phyloP scores from a whole-genome alignment of 2,888 invertebrate genomes.

The Campoplex capitator region DNA sequence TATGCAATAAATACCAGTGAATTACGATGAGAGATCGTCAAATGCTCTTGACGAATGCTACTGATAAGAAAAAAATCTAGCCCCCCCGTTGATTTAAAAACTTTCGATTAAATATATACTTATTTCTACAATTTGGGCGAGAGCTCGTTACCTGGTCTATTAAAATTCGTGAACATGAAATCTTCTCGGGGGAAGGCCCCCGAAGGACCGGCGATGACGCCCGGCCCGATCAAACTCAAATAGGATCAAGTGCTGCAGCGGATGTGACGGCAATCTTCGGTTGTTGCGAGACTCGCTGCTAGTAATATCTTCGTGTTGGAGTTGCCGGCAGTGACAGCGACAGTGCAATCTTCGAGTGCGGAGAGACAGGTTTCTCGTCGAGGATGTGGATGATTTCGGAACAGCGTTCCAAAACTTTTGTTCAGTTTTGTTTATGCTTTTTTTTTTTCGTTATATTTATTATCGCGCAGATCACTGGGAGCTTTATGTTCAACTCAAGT shows the following conservation, averaged over 20 bases:
- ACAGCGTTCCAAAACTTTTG: background rate
- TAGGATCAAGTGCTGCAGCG: constrained; percentile 9
- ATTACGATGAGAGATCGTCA: background rate
- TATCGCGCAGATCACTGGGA: background rate
- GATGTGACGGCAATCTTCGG: constrained; percentile 55
- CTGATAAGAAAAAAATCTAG: constrained; percentile 45
- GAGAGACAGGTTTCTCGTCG: constrained; percentile 8
- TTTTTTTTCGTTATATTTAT: background rate
- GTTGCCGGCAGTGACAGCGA: background rate
- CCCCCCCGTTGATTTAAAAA: constrained; percentile 29
- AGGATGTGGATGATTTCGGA: background rate
- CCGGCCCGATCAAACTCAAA: constrained; percentile 73
- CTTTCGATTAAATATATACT: background rate
- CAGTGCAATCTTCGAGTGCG: constrained; percentile 34
- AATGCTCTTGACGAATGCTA: constrained; percentile 1
- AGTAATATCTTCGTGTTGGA: constrained; percentile 17
- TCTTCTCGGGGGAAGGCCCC: constrained; percentile 85
- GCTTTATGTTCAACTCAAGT: background rate
- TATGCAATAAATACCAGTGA: background rate
- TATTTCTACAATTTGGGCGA: constrained; percentile 83
- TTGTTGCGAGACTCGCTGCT: constrained; percentile 10
- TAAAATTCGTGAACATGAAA: constrained; percentile 89
- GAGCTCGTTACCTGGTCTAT: constrained; percentile 88
- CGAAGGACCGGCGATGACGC: constrained; percentile 86
- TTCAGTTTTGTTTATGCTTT: background rate